Evolutionary conservation across 2,113 vertebrate genomes (phyloP), one percentile per base, ranked within the genome.

Genomic region (Sphyrna mokarran): DNA sequence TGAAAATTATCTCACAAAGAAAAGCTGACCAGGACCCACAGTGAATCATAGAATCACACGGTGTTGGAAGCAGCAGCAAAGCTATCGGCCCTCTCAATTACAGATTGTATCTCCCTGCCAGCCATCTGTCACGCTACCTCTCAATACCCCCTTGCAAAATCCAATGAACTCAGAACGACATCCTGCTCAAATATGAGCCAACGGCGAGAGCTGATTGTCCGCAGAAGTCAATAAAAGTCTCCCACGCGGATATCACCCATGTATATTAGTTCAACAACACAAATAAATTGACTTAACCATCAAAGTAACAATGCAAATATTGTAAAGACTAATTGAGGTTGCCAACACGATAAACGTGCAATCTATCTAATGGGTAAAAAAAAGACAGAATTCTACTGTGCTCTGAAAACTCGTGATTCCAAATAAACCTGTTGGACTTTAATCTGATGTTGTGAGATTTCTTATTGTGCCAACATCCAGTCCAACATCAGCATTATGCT

Each of bases 51-150:
- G 0, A 91, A 63, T 63, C 87, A 63, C 29, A 90, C 4, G 87
- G 4, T 91, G 29, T n/a, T 91, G 26, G 87, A 90, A 61, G 11
- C 87, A 61, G 87, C 58, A 14, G 14, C 29, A 91, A 91, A 63
- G 87, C 87, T 91, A 91, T 63, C 87, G n/a, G 63, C 87, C 58
- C 87, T 91, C 54, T 91, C 87, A 91, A 91, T 91, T 91, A 91
- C 87, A 33, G 58, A 63, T 63, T 63, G 29, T 63, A 91, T 91
- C 87, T 61, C 87, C 29, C 58, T 61, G 29, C 58, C 87, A 33
- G 33, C 87, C 87, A 91, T 91, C 87, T 91, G 87, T 63, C 63
- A 61, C 7, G 63, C 86, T 89, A 18, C 5, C 58, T 91, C 14
- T 63, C n/a, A 91, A 91, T 63, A 91, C 6, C 54, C 63, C 87